Conservation (phyloP, 2,888 invertebrate genomes). For the Phasia obesa region DNA sequence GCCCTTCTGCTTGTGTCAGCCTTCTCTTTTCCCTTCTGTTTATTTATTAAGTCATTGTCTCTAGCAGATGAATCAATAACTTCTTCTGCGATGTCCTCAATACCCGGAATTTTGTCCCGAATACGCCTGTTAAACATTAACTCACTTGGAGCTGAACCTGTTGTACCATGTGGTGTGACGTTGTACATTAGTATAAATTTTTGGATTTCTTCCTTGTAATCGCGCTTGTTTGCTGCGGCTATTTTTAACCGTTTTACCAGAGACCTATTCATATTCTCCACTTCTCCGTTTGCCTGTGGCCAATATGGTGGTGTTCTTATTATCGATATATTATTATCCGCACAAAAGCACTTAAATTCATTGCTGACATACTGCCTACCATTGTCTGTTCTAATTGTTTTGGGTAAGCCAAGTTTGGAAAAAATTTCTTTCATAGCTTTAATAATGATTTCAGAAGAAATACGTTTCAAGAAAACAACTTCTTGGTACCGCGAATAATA, state of each 20-base stretch:
- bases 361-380: slow-evolving; percentile 68
- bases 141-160: slow-evolving; percentile 44
- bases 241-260: slow-evolving; percentile 59
- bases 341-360: slow-evolving; percentile 67
- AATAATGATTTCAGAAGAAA: slow-evolving; percentile 56
- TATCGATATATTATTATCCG: slow-evolving; percentile 60
- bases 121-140: slow-evolving; percentile 54
- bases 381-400: slow-evolving; percentile 69
- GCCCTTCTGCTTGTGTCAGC: slow-evolving; percentile 38
- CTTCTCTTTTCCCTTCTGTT: slow-evolving; percentile 76
- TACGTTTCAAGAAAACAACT: slow-evolving; percentile 52
- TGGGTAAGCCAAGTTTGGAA: slow-evolving; percentile 61
- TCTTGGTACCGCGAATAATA: slow-evolving; percentile 61
- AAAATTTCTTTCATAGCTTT: slow-evolving; percentile 62
- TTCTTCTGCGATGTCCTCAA: slow-evolving; percentile 35
- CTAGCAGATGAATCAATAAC: slow-evolving; percentile 24
- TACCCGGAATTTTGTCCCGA: slow-evolving; percentile 54
- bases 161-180: slow-evolving; percentile 63
- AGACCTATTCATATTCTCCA: slow-evolving; percentile 61
- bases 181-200: slow-evolving; percentile 60
- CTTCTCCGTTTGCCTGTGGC: slow-evolving; percentile 63
- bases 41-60: slow-evolving; percentile 31
- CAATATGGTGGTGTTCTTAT: slow-evolving; percentile 66
- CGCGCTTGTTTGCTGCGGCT: slow-evolving; percentile 43
- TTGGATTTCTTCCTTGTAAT: slow-evolving; percentile 49